A percentile compares a stretch with the other conserved stretches of the same genome.
Evolutionary conservation across 2,888 invertebrate genomes (phyloP).

Genomic region (Agrochola lychnidis): DNA sequence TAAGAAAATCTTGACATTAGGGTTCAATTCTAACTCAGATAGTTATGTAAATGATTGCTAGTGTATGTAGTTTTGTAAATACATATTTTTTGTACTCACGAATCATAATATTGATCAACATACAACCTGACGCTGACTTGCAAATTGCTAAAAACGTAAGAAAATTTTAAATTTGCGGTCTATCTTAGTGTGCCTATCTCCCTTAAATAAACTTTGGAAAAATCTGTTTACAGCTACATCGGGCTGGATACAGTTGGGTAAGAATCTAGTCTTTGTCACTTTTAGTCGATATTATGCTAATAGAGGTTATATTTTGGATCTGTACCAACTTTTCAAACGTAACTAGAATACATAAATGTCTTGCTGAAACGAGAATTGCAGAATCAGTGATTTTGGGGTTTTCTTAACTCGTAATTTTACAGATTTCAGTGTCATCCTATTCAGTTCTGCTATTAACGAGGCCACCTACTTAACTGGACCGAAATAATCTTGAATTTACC

Average conservation of each 20-base stretch:
- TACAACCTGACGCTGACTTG: not conserved
- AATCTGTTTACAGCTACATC: not conserved
- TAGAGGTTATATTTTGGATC: constrained; percentile 33
- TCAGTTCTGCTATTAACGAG: not conserved
- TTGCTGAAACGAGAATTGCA: not conserved
- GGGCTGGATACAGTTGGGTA: not conserved
- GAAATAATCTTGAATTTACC: not conserved
- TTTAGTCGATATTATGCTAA: constrained; percentile 40
- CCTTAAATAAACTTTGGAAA: not conserved
- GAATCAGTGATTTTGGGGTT: not conserved
- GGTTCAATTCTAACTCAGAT: not conserved
- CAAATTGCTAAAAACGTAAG: not conserved
- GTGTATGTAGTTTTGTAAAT: not conserved
- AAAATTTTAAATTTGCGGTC: not conserved
- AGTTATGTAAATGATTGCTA: not conserved
- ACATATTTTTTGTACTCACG: no score
- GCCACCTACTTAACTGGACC: not conserved
- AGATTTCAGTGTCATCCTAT: not conserved
- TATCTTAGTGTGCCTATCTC: no score
- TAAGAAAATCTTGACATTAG: not conserved
- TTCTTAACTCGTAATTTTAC: not conserved
- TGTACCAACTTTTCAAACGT: constrained; percentile 24
- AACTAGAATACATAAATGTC: constrained; percentile 11
- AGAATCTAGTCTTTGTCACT: constrained; percentile 17
- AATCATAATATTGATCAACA: not conserved